These are phyloP conservation scores for Plagodis dolabraria DNA, from an alignment of 2,888 invertebrate species.

Conservation along the genomic window DNA sequence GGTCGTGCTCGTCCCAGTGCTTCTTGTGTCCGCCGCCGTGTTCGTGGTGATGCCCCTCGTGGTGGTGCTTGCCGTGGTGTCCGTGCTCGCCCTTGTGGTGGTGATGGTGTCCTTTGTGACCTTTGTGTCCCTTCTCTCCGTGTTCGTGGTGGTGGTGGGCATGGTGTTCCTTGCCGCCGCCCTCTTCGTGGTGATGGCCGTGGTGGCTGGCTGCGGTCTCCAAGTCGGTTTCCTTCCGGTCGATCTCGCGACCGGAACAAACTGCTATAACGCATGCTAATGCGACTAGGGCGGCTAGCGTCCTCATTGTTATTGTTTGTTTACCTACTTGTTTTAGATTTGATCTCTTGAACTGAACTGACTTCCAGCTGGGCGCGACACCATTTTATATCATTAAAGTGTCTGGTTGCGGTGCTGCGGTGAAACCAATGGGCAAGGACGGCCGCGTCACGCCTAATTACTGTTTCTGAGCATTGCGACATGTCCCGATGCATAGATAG, in stretches of 20 bases:
- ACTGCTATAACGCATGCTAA: slow-evolving; percentile 66
- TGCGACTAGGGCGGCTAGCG: slow-evolving; percentile 73
- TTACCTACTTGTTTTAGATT: slow-evolving; percentile 61
- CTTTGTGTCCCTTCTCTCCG: slow-evolving; percentile 91
- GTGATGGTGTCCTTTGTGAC: slow-evolving; percentile 90
- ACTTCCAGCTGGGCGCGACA: slow-evolving; percentile 59
- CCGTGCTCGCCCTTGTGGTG: slow-evolving; percentile 92
- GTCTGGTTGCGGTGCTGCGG: slow-evolving; percentile 73
- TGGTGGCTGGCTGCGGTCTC: slow-evolving; percentile 80
- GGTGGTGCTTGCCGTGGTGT: slow-evolving; percentile 90
- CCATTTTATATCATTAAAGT: slow-evolving; percentile 79
- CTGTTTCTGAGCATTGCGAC: slow-evolving; percentile 64
- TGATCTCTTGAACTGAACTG: slow-evolving; percentile 72
- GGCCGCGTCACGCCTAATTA: slow-evolving; percentile 71
- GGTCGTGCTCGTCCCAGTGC: slow-evolving; percentile 90
- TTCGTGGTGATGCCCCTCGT: slow-evolving; percentile 90
- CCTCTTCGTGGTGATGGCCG: slow-evolving; percentile 85
- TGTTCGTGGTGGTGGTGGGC: slow-evolving; percentile 88
- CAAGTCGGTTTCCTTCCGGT: slow-evolving; percentile 67
- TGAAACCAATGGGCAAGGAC: slow-evolving; percentile 82
- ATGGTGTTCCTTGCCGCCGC: slow-evolving; percentile 88
- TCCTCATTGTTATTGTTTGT: slow-evolving; percentile 64
- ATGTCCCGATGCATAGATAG: slow-evolving; percentile 31
- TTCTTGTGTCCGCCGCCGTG: slow-evolving; percentile 92
- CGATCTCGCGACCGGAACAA: slow-evolving; percentile 69